Evolutionary conservation across 64 coral and sea anemone genomes (phyloP).

Genomic region (Anthopleura sola): DNA sequence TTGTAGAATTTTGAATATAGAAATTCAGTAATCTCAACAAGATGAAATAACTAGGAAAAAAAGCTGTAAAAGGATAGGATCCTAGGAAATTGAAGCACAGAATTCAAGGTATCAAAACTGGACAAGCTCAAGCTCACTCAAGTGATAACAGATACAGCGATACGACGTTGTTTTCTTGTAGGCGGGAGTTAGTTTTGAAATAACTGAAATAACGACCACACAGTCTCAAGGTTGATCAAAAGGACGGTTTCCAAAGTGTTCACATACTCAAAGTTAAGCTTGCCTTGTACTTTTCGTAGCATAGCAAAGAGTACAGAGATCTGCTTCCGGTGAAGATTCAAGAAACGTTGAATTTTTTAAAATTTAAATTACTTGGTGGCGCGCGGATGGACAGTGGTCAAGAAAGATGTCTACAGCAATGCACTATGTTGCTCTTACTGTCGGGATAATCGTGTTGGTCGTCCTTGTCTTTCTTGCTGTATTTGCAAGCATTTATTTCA

Average conservation of each 20-base stretch:
- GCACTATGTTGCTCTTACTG: not conserved
- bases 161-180: not conserved
- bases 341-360: not conserved
- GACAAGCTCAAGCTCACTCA: not conserved
- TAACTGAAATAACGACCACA: conserved; percentile 1
- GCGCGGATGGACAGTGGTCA: not conserved
- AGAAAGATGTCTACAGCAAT: not conserved
- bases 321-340: not conserved
- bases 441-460: not conserved
- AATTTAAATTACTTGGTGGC: not conserved
- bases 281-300: not conserved
- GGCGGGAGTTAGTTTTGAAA: conserved; percentile 10
- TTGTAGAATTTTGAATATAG: not conserved
- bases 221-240: not conserved
- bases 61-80: not conserved
- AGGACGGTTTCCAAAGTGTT: not conserved
- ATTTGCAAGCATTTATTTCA: not conserved
- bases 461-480: not conserved
- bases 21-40: not conserved
- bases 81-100: not conserved
- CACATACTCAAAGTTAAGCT: not conserved
- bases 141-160: not conserved
- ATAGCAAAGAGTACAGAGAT: too few relatives aligned
- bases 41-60: not conserved
- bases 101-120: not conserved